Conservation (phyloP, 2,888 invertebrate species). For the Agonopterix alstromeriana region DNA sequence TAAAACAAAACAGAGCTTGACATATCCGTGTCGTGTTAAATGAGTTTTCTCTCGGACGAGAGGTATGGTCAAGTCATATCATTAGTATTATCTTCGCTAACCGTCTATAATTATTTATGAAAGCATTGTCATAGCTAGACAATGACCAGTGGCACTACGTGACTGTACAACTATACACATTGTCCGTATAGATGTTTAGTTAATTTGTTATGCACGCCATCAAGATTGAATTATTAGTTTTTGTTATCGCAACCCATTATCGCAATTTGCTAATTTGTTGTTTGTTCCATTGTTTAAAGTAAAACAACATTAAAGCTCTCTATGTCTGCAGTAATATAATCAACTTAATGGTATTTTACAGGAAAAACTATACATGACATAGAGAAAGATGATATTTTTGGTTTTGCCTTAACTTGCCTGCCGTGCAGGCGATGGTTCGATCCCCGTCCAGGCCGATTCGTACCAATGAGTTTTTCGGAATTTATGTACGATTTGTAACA, state of each 20-base stretch:
- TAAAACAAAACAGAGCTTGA: no score
- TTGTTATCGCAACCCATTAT: neutral
- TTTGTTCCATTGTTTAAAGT: neutral
- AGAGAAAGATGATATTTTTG: no score
- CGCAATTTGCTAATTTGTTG: constrained; percentile 1
- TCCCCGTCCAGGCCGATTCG: no score
- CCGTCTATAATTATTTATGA: constrained; percentile 42
- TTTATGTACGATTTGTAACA: no score
- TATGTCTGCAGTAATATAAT: no score
- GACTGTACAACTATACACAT: constrained; percentile 15
- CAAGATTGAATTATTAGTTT: constrained; percentile 1
- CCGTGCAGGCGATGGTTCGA: no score
- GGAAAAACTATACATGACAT: no score
- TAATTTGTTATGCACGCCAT: constrained; percentile 4
- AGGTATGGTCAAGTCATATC: constrained; percentile 1
- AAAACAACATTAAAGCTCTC: no score
- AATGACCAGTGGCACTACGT: constrained; percentile 37
- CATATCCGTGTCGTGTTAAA: no score
- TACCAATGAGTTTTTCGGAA: no score
- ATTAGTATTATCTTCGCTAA: constrained; percentile 8
- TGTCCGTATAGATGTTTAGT: neutral
- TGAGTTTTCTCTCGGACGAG: neutral
- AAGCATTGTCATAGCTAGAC: constrained; percentile 43
- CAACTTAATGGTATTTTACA: no score
- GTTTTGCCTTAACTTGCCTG: no score